Base-by-base conservation (phyloP, 2,888 invertebrate genomes). In the Pegoplata infirma region DNA sequence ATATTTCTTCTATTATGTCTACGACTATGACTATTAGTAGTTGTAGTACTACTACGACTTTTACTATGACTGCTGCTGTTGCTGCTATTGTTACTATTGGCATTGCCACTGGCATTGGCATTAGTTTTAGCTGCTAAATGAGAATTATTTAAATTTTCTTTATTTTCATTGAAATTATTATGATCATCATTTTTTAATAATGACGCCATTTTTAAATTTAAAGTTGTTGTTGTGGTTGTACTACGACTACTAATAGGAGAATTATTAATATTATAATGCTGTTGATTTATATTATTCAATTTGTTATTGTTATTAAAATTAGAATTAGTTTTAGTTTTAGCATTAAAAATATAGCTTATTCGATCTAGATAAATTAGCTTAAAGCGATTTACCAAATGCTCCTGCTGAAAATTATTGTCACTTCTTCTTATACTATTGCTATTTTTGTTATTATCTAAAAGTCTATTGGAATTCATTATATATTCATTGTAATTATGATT, bases 261-360 rank as follows among this genome's bases (percentile, higher is more conserved):
- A 61, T 51, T n/a, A n/a, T n/a, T 82, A 82, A 1, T 55, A 66
- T 74, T 71, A 69, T 71, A 51, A 64, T 77, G 68, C 36, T 63
- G 19, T 53, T 69, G 12, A 40, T 40, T 68, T 75, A 76, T 73
- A 0, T 72, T 64, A 80, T 76, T 66, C 2, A 71, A 75, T 77
- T 81, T 64, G 14, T 84, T 83, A 84, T 84, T 86, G 85, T 81
- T 81, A 82, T 84, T 86, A 84, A 81, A 84, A 85, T 84, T 87
- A n/a, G n/a, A n/a, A n/a, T n/a, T n/a, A n/a, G n/a, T n/a, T n/a
- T n/a, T n/a, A n/a, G n/a, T n/a, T n/a, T n/a, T n/a, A n/a, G n/a
- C n/a, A n/a, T n/a, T n/a, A 86, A 85, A 84, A 84, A 84, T 86
- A 71, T 75, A 56, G 61, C 71, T 75, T 79, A 79, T 72, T 79